Percentiles rank a stretch among this genome's conserved stretches.
Evolutionary conservation across 2,888 invertebrate genomes (phyloP).

Genomic region (Unio pictorum): DNA sequence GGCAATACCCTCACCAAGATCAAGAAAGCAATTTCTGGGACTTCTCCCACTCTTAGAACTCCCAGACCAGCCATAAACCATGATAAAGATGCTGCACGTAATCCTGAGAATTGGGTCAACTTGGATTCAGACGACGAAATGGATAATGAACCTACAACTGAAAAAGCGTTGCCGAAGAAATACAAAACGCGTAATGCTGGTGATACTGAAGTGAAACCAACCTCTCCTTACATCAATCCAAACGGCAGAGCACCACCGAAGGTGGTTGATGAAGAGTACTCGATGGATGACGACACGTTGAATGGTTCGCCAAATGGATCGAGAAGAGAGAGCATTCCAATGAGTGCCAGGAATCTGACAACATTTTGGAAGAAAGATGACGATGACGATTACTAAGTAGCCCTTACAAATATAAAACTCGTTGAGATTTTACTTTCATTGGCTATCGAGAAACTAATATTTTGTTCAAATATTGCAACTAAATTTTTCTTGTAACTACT

Average conservation of each 20-base stretch:
- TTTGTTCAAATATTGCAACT: no score
- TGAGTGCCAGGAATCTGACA: conserved; percentile 13
- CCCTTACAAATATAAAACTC: no score
- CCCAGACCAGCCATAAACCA: not conserved
- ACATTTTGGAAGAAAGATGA: conserved; percentile 20
- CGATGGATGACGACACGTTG: conserved; percentile 2
- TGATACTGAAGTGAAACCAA: conserved; percentile 9
- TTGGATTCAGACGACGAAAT: conserved; percentile 3
- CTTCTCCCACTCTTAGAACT: no score
- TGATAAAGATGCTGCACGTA: conserved; percentile 1
- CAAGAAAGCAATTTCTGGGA: no score
- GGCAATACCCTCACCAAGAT: no score
- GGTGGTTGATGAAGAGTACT: conserved; percentile 1
- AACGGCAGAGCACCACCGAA: conserved; percentile 4
- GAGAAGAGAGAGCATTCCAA: not conserved
- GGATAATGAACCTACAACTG: conserved; percentile 3
- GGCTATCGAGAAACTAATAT: no score
- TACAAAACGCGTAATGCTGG: conserved; percentile 9
- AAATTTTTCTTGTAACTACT: no score
- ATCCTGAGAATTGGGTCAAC: conserved; percentile 6
- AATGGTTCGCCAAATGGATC: conserved; percentile 5
- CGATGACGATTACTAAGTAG: not conserved
- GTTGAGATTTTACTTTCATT: no score
- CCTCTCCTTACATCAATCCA: conserved; percentile 22
- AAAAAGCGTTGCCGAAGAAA: conserved; percentile 11